A percentile compares a stretch with the other conserved stretches of the same genome.
Evolutionary conservation across 2,888 invertebrate genomes (phyloP).

Genomic region (Alviniconcha strummeri): DNA sequence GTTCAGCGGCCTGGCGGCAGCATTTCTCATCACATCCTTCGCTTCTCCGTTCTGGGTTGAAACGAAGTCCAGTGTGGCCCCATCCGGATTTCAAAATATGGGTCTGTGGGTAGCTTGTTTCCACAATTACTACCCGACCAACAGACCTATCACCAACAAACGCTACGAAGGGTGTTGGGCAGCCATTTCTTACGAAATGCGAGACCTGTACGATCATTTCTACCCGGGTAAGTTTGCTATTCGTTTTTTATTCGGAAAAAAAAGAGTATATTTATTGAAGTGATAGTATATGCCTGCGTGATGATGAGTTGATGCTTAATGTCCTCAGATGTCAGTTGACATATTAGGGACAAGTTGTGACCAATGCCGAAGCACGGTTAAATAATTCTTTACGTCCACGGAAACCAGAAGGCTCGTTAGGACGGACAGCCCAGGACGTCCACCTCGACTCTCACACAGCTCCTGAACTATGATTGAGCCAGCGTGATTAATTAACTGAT

Average conservation of each 20-base stretch:
- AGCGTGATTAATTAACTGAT: too few species aligned
- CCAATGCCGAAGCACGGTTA: too few species aligned
- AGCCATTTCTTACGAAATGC: slow-evolving; percentile 17
- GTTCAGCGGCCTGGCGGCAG: slow-evolving; percentile 38
- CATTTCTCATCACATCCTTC: slow-evolving; percentile 49
- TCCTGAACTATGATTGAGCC: too few species aligned
- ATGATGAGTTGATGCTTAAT: too few species aligned
- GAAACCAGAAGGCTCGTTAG: too few species aligned
- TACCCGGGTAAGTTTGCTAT: slow-evolving; percentile 18
- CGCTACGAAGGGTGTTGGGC: slow-evolving; percentile 24
- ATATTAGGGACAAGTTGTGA: too few species aligned
- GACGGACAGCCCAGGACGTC: too few species aligned
- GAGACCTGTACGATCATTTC: slow-evolving; percentile 21
- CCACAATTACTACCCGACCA: slow-evolving; percentile 77
- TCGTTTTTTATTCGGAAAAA: neutral
- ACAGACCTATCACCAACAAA: slow-evolving; percentile 13
- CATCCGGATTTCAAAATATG: slow-evolving; percentile 84
- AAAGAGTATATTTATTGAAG: neutral
- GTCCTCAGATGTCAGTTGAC: too few species aligned
- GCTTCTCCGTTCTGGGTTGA: slow-evolving; percentile 62
- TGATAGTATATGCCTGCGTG: too few species aligned
- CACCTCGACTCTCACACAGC: too few species aligned
- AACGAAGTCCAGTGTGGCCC: slow-evolving; percentile 69
- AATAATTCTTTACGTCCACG: too few species aligned
- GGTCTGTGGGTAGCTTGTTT: slow-evolving; percentile 98